Base-by-base conservation (phyloP, 1,140 invertebrate genomes). In the Mesaphorura yosii region DNA sequence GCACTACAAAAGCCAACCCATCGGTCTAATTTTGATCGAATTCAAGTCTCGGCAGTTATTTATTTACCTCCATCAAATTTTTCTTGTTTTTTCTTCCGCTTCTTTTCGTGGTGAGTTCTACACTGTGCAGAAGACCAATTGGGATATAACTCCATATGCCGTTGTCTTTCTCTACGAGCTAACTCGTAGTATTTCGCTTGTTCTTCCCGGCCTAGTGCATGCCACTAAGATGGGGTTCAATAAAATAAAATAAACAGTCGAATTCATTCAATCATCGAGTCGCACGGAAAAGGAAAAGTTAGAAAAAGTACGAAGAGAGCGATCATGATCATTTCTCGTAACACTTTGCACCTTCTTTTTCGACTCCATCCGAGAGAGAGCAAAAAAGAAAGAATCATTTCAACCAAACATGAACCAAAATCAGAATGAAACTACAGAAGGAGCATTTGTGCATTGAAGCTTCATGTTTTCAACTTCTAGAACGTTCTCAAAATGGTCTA, bases 121-220 rank as follows among this genome's bases (percentile, higher is more conserved):
- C 97, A 96, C 75, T 92, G 83, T 73, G 94, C 93, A 76, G 84
- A 88, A 75, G 88, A 91, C 95, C 95, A 98, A 78, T 93, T 89
- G 69, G 94, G 94, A 80, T 98, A 96, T 73, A 93, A 82, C 81
- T 94, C 88, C 86, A 93, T 89, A 80, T 96, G 92, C 74, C 94
- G 81, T 77, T 97, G 90, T 74, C 93, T 84, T 76, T 97, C 92
- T 74, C 91, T 86, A 70, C 88, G 80, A 66, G 94, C 94, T 83
- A 95, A 83, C 74, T 98, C 94, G 82, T 97, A 98, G 85, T 98
- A 98, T 78, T 96, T 96, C 72, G 89, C 87, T 78, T 98, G 94
- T 78, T 98, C 94, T 74, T 93, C 88, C 76, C 90, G 83, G 71
- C 88, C 86, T 78, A 98, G 81, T 71, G 88, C 87, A 80, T 98